Evolutionary conservation across 2,797 vertebrate genomes (phyloP), one percentile per base, ranked within the genome.

Genomic region (Microctenopoma lineatum): DNA sequence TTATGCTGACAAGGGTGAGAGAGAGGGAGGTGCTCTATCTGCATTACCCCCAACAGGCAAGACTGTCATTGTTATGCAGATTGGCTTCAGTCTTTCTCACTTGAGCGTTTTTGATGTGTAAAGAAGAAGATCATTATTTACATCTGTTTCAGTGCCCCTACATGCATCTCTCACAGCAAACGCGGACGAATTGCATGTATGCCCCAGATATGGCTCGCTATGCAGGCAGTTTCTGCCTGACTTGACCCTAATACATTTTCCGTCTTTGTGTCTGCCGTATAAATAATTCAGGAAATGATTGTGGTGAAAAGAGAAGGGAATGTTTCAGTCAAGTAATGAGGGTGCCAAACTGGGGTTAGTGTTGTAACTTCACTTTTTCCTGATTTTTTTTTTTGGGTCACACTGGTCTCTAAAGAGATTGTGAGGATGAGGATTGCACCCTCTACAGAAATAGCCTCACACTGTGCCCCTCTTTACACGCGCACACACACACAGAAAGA

Each of bases 251-350:
- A 91, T 92, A 86, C 81, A 82, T 89, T 87, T 86, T 80, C 75
- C 84, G 85, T 82, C 86, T 82, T 85, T 84, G 79, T 85, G 80
- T 83, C 80, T 87, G 71, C 68, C 64, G 66, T 74, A 73, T 89
- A 73, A 92, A 91, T 91, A 81, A 90, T 92, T 91, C 88, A 90
- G 86, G 78, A 84, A 88, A 85, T 78, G 81, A 90, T 89, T 86
- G 87, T 88, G 88, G 80, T 83, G 72, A 75, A 87, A 79, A 81
- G 57, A 75, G 75, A 82, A 66, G 63, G 73, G 80, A 82, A 70
- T 12, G 51, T 76, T 87, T 81, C 50, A 44, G 61, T 85, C 48
- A 75, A 67, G 77, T 77, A 77, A 77, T 29, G 45, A 77, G 68
- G 62, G 84, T 64, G 62, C 38, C 26, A 34, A 51, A 62, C 42